Evolutionary conservation across 2,888 invertebrate genomes (phyloP).

Genomic region (Nemotelus nigrinus): DNA sequence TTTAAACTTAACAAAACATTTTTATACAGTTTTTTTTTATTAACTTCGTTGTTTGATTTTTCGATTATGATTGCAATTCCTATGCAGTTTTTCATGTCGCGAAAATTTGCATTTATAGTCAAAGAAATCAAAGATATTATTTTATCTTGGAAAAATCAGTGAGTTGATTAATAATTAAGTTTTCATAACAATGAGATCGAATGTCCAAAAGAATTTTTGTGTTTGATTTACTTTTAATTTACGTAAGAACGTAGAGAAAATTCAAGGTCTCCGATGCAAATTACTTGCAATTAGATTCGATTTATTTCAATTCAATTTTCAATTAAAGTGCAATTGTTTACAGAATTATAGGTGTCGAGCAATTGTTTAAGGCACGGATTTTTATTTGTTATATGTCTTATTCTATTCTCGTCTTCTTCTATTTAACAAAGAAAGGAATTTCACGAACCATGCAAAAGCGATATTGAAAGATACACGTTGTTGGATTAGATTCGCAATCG

Average conservation of each 20-base stretch:
- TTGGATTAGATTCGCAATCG: no score
- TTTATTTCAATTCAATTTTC: no score
- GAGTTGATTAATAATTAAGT: neutral
- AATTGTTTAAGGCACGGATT: slow-evolving; percentile 35
- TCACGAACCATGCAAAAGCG: no score
- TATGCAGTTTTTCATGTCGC: no score
- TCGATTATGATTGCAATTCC: neutral
- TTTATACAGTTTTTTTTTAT: neutral
- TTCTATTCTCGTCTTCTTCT: neutral
- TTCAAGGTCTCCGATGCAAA: no score
- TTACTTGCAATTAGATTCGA: no score
- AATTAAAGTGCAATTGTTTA: neutral
- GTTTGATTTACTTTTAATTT: no score
- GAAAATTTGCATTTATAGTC: no score
- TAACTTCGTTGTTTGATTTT: neutral
- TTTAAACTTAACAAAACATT: slow-evolving; percentile 32
- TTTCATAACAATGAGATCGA: slow-evolving; percentile 35
- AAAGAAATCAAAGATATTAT: no score
- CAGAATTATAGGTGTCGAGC: neutral
- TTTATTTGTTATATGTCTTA: neutral
- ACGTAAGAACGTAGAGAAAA: no score
- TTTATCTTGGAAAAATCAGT: no score
- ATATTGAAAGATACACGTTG: no score
- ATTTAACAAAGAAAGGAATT: neutral
- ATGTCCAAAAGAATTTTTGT: slow-evolving; percentile 1